These are phyloP conservation scores for Yoshiicerus persimilis DNA, from an alignment of 1,140 invertebrate genomes.

Conservation along the genomic window DNA sequence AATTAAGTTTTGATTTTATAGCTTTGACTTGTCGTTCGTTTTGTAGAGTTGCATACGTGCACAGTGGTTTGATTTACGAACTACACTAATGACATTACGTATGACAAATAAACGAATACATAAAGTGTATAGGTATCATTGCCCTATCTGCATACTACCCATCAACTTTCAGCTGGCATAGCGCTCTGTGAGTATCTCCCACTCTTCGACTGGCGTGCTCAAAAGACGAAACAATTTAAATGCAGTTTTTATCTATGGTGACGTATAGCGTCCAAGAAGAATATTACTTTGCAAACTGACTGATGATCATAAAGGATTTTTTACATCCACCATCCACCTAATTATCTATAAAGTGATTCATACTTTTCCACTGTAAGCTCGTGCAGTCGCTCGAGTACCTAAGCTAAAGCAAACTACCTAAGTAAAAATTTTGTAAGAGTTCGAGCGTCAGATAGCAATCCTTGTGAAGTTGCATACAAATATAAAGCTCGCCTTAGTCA, in stretches of 20 bases:
- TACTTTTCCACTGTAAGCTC: not conserved
- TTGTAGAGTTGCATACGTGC: not conserved
- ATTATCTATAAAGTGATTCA: not conserved
- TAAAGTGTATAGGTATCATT: too few species aligned
- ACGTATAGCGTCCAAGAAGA: not conserved
- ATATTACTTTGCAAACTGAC: too few species aligned
- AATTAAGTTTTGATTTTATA: not conserved
- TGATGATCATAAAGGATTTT: not conserved
- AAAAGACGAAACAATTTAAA: not conserved
- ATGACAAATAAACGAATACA: too few species aligned
- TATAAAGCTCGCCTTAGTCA: not conserved
- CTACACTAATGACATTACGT: too few species aligned
- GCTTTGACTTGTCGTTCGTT: not conserved
- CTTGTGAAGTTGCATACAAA: not conserved
- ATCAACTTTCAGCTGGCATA: too few species aligned
- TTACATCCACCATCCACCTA: not conserved
- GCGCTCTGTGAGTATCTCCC: not conserved
- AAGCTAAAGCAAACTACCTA: too few species aligned
- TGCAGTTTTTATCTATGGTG: not conserved
- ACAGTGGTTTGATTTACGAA: too few species aligned
- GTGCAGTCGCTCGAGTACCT: not conserved
- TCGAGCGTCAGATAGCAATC: not conserved
- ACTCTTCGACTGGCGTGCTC: not conserved
- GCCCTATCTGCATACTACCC: too few species aligned
- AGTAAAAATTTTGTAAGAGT: not conserved